A percentile compares a stretch with the other conserved stretches of the same genome.
These are phyloP conservation scores for Caracal caracal DNA, from an alignment of 2,113 vertebrate species.

Conservation along the genomic window DNA sequence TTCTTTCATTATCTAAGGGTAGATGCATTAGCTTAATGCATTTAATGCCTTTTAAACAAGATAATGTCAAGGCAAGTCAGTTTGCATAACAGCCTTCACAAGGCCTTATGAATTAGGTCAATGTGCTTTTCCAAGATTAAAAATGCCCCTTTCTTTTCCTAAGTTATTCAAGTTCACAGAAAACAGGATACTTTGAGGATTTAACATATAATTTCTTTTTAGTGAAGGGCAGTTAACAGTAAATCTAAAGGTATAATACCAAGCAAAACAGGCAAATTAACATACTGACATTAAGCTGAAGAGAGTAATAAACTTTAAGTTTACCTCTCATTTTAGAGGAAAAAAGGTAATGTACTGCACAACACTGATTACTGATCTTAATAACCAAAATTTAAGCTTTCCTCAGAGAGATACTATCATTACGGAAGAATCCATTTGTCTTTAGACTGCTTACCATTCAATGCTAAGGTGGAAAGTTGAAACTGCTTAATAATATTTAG, in stretches of 20 bases:
- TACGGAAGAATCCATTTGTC: background rate
- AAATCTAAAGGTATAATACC: conserved; percentile 32
- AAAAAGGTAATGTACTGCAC: background rate
- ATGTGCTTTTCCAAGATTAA: conserved; percentile 67
- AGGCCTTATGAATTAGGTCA: conserved; percentile 41
- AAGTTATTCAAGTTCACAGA: background rate
- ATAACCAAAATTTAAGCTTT: conserved; percentile 12
- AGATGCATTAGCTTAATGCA: conserved; percentile 40
- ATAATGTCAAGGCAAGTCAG: conserved; percentile 41
- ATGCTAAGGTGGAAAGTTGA: conserved; percentile 24
- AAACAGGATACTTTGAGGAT: conserved; percentile 40
- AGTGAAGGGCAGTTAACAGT: conserved; percentile 8
- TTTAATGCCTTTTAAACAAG: conserved; percentile 53
- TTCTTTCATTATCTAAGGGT: background rate
- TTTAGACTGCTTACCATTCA: background rate
- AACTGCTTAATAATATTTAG: conserved; percentile 37
- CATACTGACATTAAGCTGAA: background rate
- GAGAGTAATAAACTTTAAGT: conserved; percentile 11
- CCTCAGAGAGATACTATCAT: background rate
- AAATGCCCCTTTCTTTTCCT: conserved; percentile 55
- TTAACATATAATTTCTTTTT: conserved; percentile 47
- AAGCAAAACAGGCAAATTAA: background rate
- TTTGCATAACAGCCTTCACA: background rate
- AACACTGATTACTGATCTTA: background rate
- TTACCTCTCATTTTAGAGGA: background rate